Base-by-base conservation (phyloP, 1,140 invertebrate genomes). In the Drosophila parabipectinata region DNA sequence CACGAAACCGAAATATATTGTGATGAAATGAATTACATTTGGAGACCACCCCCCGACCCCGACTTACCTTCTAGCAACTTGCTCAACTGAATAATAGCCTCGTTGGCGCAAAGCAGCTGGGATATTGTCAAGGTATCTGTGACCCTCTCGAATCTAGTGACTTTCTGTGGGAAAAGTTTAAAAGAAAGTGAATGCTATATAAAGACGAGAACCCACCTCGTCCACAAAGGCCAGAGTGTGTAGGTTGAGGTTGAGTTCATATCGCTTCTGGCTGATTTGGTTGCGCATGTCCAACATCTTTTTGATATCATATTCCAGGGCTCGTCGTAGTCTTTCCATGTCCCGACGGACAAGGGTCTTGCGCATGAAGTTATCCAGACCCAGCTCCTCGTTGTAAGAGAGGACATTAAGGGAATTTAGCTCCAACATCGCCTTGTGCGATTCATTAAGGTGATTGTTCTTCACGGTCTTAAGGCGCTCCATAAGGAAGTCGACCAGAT, bases 201-300 rank as follows among this genome's bases (percentile, higher is more conserved):
- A 21, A 39, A 12, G 12, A 9, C 1, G 5, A 18, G 3, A 0
- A 30, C 32, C 3, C 10, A 69, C 67, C 32, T 71, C 51, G 32
- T 69, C 64, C n/a, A 69, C 44, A 39, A 71, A 69, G 7, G 67
- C 67, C 32, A 71, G 45, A 4, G 26, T 48, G 52, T 69, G 67
- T 1, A 71, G 52, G 12, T 69, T 69, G 0, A 71, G 34, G 24
- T 71, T 71, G n/a, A 71, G 67, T 18, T 71, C 64, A 32, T 57
- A 57, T 63, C 67, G 67, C 64, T 50, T 71, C 44, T 41, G 51
- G 34, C 67, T 71, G 44, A 71, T 12, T 18, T 71, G 64, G 44
- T 71, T 71, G 26, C 67, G 67, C 5, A 71, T 32, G 3, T 71
- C 66, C n/a, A 45, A 15, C 67, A 71, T 71, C 18, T 44, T 44